Evolutionary conservation across 2,797 vertebrate genomes (phyloP).

Genomic region (Nannoperca australis): DNA sequence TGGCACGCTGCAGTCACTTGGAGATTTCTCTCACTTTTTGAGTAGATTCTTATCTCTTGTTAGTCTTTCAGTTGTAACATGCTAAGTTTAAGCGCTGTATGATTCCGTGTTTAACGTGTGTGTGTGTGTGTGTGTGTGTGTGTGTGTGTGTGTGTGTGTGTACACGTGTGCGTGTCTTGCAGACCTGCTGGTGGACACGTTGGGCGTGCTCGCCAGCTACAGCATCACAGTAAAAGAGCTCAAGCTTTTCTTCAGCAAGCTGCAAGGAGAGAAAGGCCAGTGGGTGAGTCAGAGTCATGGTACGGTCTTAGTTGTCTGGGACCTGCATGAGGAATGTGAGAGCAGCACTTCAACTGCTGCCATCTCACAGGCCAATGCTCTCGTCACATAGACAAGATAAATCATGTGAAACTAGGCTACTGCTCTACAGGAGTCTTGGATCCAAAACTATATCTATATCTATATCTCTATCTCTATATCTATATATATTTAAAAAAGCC

Average conservation of each 20-base stretch:
- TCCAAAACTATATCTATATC: no score
- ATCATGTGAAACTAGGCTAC: constrained; percentile 42
- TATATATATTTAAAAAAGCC: no score
- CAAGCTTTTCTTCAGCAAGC: constrained; percentile 98
- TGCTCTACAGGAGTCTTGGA: constrained; percentile 11
- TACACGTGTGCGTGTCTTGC: constrained; percentile 58
- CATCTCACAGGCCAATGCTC: constrained; percentile 49
- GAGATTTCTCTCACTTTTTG: background rate
- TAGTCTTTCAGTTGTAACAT: background rate
- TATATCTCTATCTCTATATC: no score
- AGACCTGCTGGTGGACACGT: constrained; percentile 98
- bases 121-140: constrained; percentile 4
- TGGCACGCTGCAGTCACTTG: background rate
- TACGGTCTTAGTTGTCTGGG: constrained; percentile 59
- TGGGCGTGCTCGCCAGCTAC: constrained; percentile 97
- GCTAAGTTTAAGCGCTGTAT: background rate
- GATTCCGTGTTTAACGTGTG: constrained; percentile 33
- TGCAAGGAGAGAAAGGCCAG: constrained; percentile 95
- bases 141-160: constrained; percentile 1
- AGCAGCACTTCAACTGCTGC: constrained; percentile 51
- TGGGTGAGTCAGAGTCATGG: constrained; percentile 89
- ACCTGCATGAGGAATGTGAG: constrained; percentile 68
- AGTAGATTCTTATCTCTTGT: background rate
- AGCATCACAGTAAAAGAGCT: constrained; percentile 97
- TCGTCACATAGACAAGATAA: constrained; percentile 43